Percentiles rank a stretch among this genome's conserved stretches.
These are phyloP conservation scores for Phylloscopus whistleri DNA, from an alignment of 2,113 vertebrate genomes.

Conservation along the genomic window DNA sequence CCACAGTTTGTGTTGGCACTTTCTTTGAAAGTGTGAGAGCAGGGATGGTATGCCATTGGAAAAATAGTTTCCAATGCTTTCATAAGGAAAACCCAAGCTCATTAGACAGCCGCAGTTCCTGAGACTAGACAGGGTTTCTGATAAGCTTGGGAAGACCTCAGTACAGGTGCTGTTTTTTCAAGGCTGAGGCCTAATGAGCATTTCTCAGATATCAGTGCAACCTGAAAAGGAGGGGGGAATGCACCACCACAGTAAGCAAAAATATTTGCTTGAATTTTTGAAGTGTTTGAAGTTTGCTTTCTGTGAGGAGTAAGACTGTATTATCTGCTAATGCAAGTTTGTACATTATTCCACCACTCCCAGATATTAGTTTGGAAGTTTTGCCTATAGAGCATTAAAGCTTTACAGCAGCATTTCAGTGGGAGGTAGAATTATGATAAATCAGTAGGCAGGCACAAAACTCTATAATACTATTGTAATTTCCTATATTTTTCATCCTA, in stretches of 20 bases:
- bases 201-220: background rate
- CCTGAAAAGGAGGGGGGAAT: background rate
- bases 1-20: background rate
- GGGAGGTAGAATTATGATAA: background rate
- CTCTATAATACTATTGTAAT: accelerated
- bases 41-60: background rate
- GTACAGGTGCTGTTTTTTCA: background rate
- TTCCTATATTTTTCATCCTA: background rate
- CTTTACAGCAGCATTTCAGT: background rate
- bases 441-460: background rate
- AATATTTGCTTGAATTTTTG: background rate
- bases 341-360: background rate
- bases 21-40: background rate
- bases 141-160: background rate
- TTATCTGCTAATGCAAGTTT: background rate
- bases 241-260: background rate
- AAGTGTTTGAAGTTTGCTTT: background rate
- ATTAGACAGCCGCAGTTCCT: background rate
- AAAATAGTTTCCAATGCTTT: background rate
- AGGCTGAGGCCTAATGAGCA: background rate
- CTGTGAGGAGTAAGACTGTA: background rate
- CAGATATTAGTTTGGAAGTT: background rate
- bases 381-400: background rate
- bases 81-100: accelerated
- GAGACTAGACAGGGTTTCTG: background rate